Conservation (phyloP, 2,797 vertebrate genomes). For the Myotis myotis region DNA sequence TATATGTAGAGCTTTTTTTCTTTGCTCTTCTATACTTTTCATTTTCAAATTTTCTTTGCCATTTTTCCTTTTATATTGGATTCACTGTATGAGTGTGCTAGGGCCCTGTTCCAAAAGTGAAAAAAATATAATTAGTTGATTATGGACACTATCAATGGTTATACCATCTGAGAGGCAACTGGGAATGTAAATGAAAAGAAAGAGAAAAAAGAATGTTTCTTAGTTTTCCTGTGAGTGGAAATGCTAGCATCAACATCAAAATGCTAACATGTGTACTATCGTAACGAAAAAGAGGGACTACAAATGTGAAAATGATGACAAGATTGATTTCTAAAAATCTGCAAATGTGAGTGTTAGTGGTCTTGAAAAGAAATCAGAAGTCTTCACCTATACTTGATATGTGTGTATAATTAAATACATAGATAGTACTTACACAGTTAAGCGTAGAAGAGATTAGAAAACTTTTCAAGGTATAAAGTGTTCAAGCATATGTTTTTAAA, state of each 20-base stretch:
- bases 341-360: not conserved
- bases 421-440: not conserved
- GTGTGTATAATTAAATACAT: not conserved
- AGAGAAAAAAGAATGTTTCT: not conserved
- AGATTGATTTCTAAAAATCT: conserved; percentile 6
- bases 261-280: not conserved
- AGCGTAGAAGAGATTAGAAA: not conserved
- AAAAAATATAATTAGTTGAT: not conserved
- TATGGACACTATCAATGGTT: not conserved
- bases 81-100: not conserved
- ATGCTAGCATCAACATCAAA: not conserved
- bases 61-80: conserved; percentile 32
- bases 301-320: not conserved
- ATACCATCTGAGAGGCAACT: not conserved
- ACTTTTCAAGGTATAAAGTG: not conserved
- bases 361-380: conserved; percentile 20
- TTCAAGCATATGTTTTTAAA: conserved; percentile 9
- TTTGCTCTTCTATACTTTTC: not conserved
- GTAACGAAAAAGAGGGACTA: not conserved
- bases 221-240: not conserved
- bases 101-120: not conserved
- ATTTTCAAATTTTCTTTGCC: not conserved
- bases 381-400: not conserved
- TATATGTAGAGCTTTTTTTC: not conserved
- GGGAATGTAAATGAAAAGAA: not conserved